Evolutionary conservation across 2,888 invertebrate species (phyloP), one percentile per base, ranked within the genome.

Genomic region (Sphinx pinastri): DNA sequence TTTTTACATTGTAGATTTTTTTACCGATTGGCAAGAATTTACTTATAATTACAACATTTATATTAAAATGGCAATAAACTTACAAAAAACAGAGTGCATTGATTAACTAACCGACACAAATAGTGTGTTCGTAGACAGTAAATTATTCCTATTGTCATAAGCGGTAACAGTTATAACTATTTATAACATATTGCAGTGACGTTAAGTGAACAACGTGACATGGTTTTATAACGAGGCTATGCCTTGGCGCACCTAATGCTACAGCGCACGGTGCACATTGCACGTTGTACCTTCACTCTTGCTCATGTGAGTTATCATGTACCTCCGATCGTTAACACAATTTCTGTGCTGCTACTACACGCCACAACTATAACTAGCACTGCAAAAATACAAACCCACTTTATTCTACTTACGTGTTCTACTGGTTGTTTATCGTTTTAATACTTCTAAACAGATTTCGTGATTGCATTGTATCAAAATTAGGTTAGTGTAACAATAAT

Each of bases 1-100:
- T 83, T 89, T 88, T 89, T 69, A 63, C 54, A 45, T 16, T 14
- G 14, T 60, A 45, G 54, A 38, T n/a, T 54, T 16, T 52, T 60
- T 51, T 60, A 47, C 47, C 47, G 47, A 47, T 47, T 47, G 13
- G 47, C 13, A 47, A 25, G 47, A 47, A 49, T 19, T 49, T 47
- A 49, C 13, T 16, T 25, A 25, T 49, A 63, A 19, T 63, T 47
- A 11, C 47, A 12, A 60, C 45, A 11, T 10, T n/a, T 19, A 12
- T 14, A 47, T n/a, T 19, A 19, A 13, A 7, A 47, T 47, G 49
- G 25, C 47, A 63, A 47, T 45, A 49, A 12, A 19, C 13, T 12
- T 49, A 63, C n/a, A 60, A 63, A 63, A 63, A 63, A 63, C 47
- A 19, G 16, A 47, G 47, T 16, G 60, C 25, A 31, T 31, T 13